Base-by-base conservation (phyloP, 1,140 invertebrate genomes). In the Theocolax elegans region DNA sequence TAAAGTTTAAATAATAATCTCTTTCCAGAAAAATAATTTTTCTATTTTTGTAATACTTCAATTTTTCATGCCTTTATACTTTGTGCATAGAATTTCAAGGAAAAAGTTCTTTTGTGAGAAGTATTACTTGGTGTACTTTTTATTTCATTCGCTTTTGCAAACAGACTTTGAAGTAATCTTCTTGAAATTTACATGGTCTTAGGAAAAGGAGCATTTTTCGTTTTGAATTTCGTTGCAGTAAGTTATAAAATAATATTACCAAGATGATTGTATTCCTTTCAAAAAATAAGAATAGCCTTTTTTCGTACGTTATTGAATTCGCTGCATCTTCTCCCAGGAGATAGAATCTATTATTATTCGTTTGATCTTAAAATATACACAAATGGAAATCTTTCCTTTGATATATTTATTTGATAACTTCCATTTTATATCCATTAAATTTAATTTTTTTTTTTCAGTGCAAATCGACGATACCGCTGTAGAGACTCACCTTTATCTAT, bases 91-190 rank as follows among this genome's bases (percentile, higher is more conserved):
- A 60, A 60, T 60, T 60, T 44, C 1, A 13, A 60, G 23, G 15
- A 44, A 60, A 35, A 35, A 35, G 17, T 49, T 49, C 44, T 49
- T 21, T 53, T 38, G n/a, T 21, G 19, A 53, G 40, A 53, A 64
- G 27, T 35, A 38, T 53, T n/a, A 25, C 21, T 17, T 40, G 9
- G 19, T 51, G 31, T 40, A 27, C 19, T 53, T 64, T 60, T 49
- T 64, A 64, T 40, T 64, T 40, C 13, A 53, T 53, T 64, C n/a
- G 17, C 60, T 21, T 49, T 49, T 64, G 48, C 29, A 53, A 64
- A 53, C 49, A 64, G 31, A 23, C 10, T 25, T 53, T 35, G 21
- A 64, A 48, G 48, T 40, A 53, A 64, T 64, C 48, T 44, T 31
- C 35, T 63, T 63, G 29, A 49, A 63, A 63, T 49, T 49, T 49